A percentile compares a stretch with the other conserved stretches of the same genome.
Evolutionary conservation across 2,888 invertebrate species (phyloP).

Genomic region (Yponomeuta malinellus): DNA sequence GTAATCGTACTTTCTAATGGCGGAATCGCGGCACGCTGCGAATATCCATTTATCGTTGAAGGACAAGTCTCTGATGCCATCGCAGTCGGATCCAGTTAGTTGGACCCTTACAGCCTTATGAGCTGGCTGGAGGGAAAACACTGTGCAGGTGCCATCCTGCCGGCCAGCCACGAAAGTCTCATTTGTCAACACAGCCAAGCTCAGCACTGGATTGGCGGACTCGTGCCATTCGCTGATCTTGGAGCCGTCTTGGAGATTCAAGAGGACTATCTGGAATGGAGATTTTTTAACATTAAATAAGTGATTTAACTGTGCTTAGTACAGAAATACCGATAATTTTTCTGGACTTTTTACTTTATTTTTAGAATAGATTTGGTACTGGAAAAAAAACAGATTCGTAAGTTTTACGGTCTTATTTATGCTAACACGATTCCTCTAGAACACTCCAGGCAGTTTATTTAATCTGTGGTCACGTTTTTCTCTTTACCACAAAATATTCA

Average conservation of each 20-base stretch:
- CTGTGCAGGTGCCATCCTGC: constrained; percentile 79
- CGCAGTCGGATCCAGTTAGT: constrained; percentile 82
- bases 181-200: constrained; percentile 60
- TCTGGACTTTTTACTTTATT: too few species aligned
- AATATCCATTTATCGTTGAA: constrained; percentile 77
- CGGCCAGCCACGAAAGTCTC: constrained; percentile 74
- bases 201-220: constrained; percentile 74
- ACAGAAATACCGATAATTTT: not conserved
- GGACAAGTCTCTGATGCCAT: constrained; percentile 79
- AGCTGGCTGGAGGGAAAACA: constrained; percentile 56
- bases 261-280: constrained; percentile 46
- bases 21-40: constrained; percentile 78
- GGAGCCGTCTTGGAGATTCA: constrained; percentile 46
- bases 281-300: not conserved
- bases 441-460: too few species aligned
- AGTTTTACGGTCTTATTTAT: too few species aligned
- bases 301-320: not conserved
- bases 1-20: constrained; percentile 78
- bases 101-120: constrained; percentile 55
- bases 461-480: too few species aligned
- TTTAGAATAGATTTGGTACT: too few species aligned
- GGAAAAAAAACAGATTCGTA: too few species aligned
- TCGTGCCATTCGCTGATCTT: constrained; percentile 63
- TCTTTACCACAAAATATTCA: too few species aligned
- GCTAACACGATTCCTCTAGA: too few species aligned